These are phyloP conservation scores for Amphilophus citrinellus DNA, from an alignment of 2,113 vertebrate species.

Conservation along the genomic window DNA sequence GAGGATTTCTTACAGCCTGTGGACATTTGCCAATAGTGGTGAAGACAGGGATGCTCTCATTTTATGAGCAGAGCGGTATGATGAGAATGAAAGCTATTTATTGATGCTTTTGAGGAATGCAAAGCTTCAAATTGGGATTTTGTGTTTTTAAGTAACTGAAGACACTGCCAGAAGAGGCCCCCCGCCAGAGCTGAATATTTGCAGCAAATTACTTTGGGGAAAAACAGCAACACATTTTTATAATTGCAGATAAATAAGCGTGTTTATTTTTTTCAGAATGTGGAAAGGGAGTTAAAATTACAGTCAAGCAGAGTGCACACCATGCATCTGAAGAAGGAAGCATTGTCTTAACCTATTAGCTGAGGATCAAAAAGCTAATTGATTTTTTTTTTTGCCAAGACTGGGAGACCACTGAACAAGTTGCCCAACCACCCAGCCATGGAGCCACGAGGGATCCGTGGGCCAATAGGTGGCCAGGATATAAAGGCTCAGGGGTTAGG, in stretches of 20 bases:
- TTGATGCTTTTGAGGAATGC: background rate
- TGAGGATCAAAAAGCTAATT: slow-evolving; percentile 9
- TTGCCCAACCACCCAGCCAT: slow-evolving; percentile 71
- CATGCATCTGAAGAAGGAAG: background rate
- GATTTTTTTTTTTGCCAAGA: background rate
- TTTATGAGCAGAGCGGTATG: slow-evolving; percentile 13
- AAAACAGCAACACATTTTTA: background rate
- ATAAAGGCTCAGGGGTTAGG: slow-evolving; percentile 82
- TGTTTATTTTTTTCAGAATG: background rate
- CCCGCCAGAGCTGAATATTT: slow-evolving; percentile 2
- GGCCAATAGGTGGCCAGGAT: slow-evolving; percentile 81
- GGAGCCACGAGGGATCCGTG: slow-evolving; percentile 83
- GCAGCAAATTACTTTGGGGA: background rate
- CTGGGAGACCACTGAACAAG: background rate
- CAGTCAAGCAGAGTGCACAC: background rate
- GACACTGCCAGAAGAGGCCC: background rate
- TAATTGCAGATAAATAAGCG: background rate
- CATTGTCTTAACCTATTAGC: background rate
- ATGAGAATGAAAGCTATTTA: background rate
- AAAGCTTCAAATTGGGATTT: background rate
- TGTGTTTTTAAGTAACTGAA: background rate
- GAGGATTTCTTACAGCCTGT: slow-evolving; percentile 40
- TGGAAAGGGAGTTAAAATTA: background rate
- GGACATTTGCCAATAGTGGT: slow-evolving; percentile 36
- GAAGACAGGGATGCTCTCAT: slow-evolving; percentile 35